A percentile compares a stretch with the other conserved stretches of the same genome.
These are phyloP conservation scores for Propithecus coquereli DNA, from an alignment of 2,113 vertebrate genomes.

Conservation along the genomic window DNA sequence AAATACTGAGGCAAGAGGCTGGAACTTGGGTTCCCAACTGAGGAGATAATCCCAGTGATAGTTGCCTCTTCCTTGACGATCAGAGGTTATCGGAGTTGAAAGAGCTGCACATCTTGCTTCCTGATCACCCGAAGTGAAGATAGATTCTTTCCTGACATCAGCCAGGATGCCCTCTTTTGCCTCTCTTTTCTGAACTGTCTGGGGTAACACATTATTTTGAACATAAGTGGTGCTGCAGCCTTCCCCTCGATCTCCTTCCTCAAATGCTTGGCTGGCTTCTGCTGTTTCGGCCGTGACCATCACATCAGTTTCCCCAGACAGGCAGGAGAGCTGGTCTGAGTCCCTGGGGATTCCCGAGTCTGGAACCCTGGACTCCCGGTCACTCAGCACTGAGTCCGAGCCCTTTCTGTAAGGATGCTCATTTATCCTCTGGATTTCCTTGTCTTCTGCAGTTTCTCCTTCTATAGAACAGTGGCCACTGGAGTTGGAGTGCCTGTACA, in stretches of 20 bases:
- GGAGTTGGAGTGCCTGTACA: conserved; percentile 83
- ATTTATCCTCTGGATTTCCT: conserved; percentile 93
- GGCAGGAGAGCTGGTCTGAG: conserved; percentile 84
- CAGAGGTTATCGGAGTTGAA: conserved; percentile 73
- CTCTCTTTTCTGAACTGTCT: conserved; percentile 49
- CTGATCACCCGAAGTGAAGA: conserved; percentile 72
- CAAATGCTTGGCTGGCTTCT: conserved; percentile 80
- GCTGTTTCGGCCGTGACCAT: conserved; percentile 70
- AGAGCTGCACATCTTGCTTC: conserved; percentile 72
- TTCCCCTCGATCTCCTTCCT: conserved; percentile 78
- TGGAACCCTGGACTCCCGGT: conserved; percentile 72
- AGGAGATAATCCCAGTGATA: conserved; percentile 86
- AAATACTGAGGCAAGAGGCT: conserved; percentile 90
- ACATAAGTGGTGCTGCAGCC: conserved; percentile 39
- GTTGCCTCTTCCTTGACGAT: conserved; percentile 75
- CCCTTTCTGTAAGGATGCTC: conserved; percentile 83
- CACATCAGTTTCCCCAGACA: conserved; percentile 80
- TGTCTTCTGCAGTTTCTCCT: conserved; percentile 91
- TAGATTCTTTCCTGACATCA: conserved; percentile 75
- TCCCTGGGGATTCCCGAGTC: conserved; percentile 86
- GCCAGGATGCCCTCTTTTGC: conserved; percentile 73
- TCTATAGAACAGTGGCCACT: conserved; percentile 89
- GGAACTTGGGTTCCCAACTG: conserved; percentile 91
- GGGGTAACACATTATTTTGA: conserved; percentile 69
- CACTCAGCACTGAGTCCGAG: conserved; percentile 61